phyloP scores from a whole-genome alignment of 2,797 vertebrate genomes.

The Otus scops region DNA sequence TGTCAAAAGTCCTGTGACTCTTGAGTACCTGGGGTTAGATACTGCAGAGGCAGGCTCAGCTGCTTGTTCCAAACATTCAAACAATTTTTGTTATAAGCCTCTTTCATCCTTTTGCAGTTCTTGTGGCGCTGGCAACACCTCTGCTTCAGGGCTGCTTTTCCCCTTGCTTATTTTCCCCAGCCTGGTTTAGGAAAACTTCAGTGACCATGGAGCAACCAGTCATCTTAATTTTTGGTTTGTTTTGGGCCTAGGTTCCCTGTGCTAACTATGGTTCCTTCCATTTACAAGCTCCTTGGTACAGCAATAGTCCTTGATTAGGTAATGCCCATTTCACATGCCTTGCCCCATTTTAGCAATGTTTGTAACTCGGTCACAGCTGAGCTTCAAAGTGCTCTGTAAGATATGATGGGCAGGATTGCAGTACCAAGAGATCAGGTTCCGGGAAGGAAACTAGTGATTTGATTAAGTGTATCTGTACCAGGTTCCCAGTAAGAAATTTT shows the following conservation, averaged over 20 bases:
- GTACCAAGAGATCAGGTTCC: neutral
- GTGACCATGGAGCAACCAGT: neutral
- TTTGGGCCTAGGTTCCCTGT: neutral
- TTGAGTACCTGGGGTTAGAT: neutral
- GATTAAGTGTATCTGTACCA: neutral
- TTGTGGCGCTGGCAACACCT: neutral
- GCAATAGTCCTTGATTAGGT: neutral
- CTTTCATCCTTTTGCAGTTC: neutral
- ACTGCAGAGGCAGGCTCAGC: neutral
- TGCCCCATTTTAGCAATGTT: neutral
- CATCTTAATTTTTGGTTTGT: neutral
- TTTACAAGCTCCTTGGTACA: neutral
- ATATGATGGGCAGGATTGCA: neutral
- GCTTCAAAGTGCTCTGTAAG: neutral
- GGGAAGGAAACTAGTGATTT: neutral
- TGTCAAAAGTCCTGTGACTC: neutral
- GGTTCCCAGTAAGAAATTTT: neutral
- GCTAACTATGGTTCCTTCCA: neutral
- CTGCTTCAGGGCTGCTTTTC: neutral
- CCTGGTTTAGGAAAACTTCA: neutral
- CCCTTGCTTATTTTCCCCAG: neutral
- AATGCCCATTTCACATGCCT: neutral
- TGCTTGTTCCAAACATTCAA: neutral
- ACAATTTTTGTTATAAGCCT: neutral
- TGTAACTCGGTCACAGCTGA: neutral